These are phyloP conservation scores for Anthophora plumipes DNA, from an alignment of 2,888 invertebrate genomes.

Conservation along the genomic window DNA sequence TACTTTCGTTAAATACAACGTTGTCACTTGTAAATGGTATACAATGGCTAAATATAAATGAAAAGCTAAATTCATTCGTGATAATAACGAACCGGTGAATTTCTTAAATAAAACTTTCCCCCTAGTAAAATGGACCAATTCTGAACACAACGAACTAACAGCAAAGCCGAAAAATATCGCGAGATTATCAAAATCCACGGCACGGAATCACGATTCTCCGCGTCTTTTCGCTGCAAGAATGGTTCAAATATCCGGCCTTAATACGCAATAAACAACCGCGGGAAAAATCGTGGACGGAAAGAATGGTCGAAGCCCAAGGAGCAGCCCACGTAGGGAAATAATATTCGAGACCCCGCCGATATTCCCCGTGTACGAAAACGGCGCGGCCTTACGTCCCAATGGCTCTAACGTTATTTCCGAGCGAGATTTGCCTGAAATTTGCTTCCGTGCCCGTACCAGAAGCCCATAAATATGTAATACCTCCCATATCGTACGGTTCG, in stretches of 20 bases:
- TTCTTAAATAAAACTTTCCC: background rate
- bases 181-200: conserved; percentile 13
- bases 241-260: conserved; percentile 38
- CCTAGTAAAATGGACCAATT: no score
- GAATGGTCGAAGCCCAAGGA: conserved; percentile 31
- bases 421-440: conserved; percentile 83
- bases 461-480: conserved; percentile 85
- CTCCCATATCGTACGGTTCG: conserved; percentile 75
- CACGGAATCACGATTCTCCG: background rate
- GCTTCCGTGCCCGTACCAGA: conserved; percentile 81
- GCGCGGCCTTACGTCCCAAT: conserved; percentile 76
- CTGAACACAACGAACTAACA: no score
- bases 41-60: no score
- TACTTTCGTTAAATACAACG: background rate
- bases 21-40: no score
- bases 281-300: conserved; percentile 46
- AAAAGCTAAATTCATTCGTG: no score
- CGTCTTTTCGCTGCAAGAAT: background rate
- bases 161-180: background rate
- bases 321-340: conserved; percentile 58
- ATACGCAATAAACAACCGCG: conserved; percentile 62
- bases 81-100: background rate
- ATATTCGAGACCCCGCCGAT: conserved; percentile 65
- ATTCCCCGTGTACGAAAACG: conserved; percentile 63
- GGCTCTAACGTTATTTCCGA: conserved; percentile 81